These are phyloP conservation scores for Neria commutata DNA, from an alignment of 2,888 invertebrate species.

Conservation along the genomic window DNA sequence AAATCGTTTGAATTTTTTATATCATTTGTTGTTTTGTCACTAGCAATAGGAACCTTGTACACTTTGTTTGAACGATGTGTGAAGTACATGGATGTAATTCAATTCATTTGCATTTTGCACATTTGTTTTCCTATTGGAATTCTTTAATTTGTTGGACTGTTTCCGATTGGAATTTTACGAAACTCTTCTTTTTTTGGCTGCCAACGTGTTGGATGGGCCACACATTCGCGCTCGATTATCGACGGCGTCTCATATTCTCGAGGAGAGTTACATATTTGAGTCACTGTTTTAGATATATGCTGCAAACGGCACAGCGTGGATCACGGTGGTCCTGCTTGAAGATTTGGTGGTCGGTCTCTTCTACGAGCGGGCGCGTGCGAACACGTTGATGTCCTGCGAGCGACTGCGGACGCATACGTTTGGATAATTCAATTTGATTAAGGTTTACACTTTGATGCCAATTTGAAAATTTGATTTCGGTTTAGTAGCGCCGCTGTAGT, in stretches of 20 bases:
- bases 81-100: background rate
- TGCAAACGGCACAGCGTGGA: too few relatives aligned
- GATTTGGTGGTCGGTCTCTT: too few relatives aligned
- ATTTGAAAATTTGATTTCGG: slow-evolving; percentile 58
- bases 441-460: slow-evolving; percentile 58
- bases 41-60: slow-evolving; percentile 34
- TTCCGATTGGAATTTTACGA: background rate
- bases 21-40: slow-evolving; percentile 10
- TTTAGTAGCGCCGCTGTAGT: slow-evolving; percentile 38
- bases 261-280: slow-evolving; percentile 25
- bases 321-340: too few relatives aligned
- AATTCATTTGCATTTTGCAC: background rate
- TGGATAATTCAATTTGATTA: slow-evolving; percentile 60
- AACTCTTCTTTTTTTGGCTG: slow-evolving; percentile 2
- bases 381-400: slow-evolving; percentile 42
- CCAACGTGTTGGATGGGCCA: too few relatives aligned
- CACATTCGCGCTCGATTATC: slow-evolving; percentile 23
- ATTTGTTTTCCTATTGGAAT: background rate
- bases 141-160: background rate
- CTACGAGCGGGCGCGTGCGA: slow-evolving; percentile 43
- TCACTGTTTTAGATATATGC: slow-evolving; percentile 11
- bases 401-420: slow-evolving; percentile 50
- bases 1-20: slow-evolving; percentile 10
- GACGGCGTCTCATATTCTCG: slow-evolving; percentile 19
- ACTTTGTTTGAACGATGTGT: slow-evolving; percentile 22